These are phyloP conservation scores for Diorhabda sublineata DNA, from an alignment of 1,140 invertebrate species.

Conservation along the genomic window DNA sequence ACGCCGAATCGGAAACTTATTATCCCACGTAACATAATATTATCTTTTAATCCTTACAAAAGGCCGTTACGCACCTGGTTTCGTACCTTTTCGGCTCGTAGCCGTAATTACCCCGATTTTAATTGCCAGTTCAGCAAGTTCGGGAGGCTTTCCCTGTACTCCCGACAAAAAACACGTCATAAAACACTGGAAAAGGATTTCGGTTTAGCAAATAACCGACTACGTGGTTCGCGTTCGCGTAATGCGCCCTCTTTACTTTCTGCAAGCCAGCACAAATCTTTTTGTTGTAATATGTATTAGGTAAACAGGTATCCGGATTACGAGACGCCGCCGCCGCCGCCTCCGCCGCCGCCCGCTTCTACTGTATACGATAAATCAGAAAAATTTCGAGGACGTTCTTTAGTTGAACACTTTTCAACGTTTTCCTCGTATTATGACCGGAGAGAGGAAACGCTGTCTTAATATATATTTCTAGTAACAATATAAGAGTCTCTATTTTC, in stretches of 20 bases:
- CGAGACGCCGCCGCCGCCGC: background rate
- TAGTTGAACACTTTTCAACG: background rate
- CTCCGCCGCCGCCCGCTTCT: background rate
- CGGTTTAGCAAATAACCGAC: slow-evolving; percentile 11
- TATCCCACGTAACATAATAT: too few relatives aligned
- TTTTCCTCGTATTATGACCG: background rate
- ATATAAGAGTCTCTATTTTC: too few relatives aligned
- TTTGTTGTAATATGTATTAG: slow-evolving; percentile 13
- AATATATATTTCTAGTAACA: too few relatives aligned
- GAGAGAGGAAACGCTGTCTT: too few relatives aligned
- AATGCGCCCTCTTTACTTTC: slow-evolving; percentile 12
- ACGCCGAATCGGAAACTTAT: too few relatives aligned
- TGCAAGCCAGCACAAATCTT: slow-evolving; percentile 15
- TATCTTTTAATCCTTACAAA: too few relatives aligned
- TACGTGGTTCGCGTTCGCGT: slow-evolving; percentile 6
- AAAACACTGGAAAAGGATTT: slow-evolving; percentile 15
- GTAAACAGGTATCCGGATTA: slow-evolving; percentile 15
- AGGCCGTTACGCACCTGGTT: background rate
- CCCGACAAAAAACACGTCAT: slow-evolving; percentile 13
- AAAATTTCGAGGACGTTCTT: background rate
- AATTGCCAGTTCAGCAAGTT: slow-evolving; percentile 14
- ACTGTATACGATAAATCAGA: slow-evolving; percentile 5
- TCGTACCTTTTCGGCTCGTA: background rate
- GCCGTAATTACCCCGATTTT: slow-evolving; percentile 14
- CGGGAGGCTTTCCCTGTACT: background rate